These are phyloP conservation scores for Dascyllus trimaculatus DNA, from an alignment of 2,113 vertebrate genomes.

Conservation along the genomic window DNA sequence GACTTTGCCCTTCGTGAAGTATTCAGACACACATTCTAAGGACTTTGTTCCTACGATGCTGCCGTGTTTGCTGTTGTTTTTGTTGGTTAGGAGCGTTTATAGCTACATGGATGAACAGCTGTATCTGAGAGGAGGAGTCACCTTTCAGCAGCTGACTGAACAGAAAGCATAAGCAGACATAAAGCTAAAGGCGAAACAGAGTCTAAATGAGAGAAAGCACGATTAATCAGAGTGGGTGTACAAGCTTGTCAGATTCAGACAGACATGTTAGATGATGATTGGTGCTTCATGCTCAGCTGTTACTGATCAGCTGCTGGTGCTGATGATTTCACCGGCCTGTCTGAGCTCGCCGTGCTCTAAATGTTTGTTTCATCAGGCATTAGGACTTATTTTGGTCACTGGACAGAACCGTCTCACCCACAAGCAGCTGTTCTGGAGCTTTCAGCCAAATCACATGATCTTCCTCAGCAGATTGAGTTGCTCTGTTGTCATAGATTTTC, in stretches of 20 bases:
- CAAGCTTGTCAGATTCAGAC: slow-evolving; percentile 5
- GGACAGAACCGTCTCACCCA: background rate
- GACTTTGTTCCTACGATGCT: background rate
- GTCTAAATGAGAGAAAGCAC: slow-evolving; percentile 17
- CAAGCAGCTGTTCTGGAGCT: background rate
- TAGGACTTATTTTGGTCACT: background rate
- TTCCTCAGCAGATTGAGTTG: too few species aligned
- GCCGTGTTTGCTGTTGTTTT: slow-evolving; percentile 11
- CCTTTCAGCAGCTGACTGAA: background rate
- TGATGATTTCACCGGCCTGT: background rate
- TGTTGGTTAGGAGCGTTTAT: background rate
- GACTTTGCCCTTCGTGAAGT: background rate
- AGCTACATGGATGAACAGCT: background rate
- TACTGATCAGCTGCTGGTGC: background rate
- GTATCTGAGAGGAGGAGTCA: background rate
- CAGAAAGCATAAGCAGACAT: background rate
- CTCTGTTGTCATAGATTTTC: background rate
- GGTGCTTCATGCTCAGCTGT: slow-evolving; percentile 33
- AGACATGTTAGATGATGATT: background rate
- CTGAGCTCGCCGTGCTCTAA: background rate
- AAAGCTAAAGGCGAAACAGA: background rate
- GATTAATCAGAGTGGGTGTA: too few species aligned
- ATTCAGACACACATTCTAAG: slow-evolving; percentile 1
- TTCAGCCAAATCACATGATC: background rate
- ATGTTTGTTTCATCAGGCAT: background rate